These are phyloP conservation scores for Epirrhoe alternata DNA, from an alignment of 2,888 invertebrate species.

Conservation along the genomic window DNA sequence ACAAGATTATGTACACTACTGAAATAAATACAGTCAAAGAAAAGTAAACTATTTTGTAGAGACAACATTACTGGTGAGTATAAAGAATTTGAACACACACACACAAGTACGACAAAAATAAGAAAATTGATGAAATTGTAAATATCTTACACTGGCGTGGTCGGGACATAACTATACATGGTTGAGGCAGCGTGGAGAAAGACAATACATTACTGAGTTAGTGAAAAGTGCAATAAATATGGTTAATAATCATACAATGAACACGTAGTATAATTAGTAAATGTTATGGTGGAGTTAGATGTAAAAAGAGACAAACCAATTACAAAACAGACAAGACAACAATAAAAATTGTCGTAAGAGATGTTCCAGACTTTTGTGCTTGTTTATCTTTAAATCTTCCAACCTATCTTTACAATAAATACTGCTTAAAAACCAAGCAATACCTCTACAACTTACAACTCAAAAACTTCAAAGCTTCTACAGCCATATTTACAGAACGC, in stretches of 20 bases:
- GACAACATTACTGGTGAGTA: background rate
- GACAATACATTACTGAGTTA: constrained; percentile 60
- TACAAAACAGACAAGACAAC: constrained; percentile 45
- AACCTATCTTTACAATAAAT: constrained; percentile 9
- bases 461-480: constrained; percentile 43
- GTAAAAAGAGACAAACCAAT: constrained; percentile 36
- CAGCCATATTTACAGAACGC: constrained; percentile 63
- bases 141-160: constrained; percentile 88
- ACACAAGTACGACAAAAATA: constrained; percentile 42
- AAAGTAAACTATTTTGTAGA: background rate
- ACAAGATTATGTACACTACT: background rate
- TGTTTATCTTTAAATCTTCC: background rate
- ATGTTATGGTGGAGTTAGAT: constrained; percentile 26
- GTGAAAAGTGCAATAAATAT: constrained; percentile 60
- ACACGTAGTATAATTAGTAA: constrained; percentile 22
- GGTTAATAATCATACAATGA: constrained; percentile 38
- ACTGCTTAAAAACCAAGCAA: constrained; percentile 26
- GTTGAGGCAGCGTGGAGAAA: constrained; percentile 81
- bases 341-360: constrained; percentile 71
- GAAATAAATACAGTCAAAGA: background rate
- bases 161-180: constrained; percentile 82
- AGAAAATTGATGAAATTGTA: constrained; percentile 49
- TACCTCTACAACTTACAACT: constrained; percentile 40
- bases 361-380: constrained; percentile 69
- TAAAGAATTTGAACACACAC: constrained; percentile 38